Percentiles rank a stretch among this genome's conserved stretches.
phyloP scores from a whole-genome alignment of 2,797 vertebrate genomes.

The Sebastes minor region DNA sequence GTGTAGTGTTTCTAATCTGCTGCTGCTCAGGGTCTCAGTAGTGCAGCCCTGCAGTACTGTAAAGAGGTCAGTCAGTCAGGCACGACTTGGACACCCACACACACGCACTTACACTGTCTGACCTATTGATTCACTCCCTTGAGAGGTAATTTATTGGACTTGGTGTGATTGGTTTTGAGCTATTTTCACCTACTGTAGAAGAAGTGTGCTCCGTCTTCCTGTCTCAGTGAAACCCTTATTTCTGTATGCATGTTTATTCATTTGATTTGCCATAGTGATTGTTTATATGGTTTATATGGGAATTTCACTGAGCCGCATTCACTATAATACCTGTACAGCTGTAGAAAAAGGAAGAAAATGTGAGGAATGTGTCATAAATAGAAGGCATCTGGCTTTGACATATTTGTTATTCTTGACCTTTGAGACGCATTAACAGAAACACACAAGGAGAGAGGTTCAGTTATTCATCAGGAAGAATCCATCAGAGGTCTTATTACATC shows the following conservation, averaged over 20 bases:
- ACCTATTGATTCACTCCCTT: slow-evolving; percentile 61
- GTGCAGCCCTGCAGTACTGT: slow-evolving; percentile 10
- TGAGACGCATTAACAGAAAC: background rate
- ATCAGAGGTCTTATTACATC: slow-evolving; percentile 10
- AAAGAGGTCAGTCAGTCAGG: slow-evolving; percentile 37
- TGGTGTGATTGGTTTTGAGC: slow-evolving; percentile 29
- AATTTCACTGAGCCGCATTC: background rate
- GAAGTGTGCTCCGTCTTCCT: background rate
- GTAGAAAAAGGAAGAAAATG: background rate
- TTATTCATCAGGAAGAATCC: background rate
- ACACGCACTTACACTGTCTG: slow-evolving; percentile 7
- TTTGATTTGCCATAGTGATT: background rate
- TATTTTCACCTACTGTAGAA: slow-evolving; percentile 13
- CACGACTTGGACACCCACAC: background rate
- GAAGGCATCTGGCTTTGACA: background rate
- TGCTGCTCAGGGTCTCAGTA: slow-evolving; percentile 17
- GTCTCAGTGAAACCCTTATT: background rate
- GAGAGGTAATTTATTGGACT: slow-evolving; percentile 51
- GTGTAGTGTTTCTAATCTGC: slow-evolving; percentile 34
- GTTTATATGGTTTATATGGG: background rate
- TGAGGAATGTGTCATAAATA: background rate
- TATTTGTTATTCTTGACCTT: slow-evolving; percentile 7
- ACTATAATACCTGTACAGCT: background rate
- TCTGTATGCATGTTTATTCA: background rate
- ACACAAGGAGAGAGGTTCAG: background rate